phyloP scores from a whole-genome alignment of 1,140 invertebrate species.

The Portunus trituberculatus region DNA sequence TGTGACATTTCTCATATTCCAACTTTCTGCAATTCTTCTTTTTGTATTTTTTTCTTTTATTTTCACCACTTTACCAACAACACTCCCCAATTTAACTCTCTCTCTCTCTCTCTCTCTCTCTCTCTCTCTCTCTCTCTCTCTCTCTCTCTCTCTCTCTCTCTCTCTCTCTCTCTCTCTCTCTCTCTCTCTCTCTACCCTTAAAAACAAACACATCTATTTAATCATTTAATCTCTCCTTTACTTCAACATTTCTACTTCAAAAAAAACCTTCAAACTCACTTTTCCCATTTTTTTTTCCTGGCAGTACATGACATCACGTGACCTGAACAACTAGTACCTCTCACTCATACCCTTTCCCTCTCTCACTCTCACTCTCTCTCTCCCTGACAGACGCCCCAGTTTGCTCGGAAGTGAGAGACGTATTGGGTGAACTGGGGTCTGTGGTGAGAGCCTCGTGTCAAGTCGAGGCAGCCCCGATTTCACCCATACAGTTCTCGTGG shows the following conservation, averaged over 20 bases:
- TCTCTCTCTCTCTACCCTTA: background rate
- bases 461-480: constrained; percentile 67
- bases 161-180: background rate
- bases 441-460: constrained; percentile 65
- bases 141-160: no score
- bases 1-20: background rate
- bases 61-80: background rate
- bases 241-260: no score
- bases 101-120: constrained; percentile 39
- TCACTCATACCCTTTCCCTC: background rate
- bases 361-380: constrained; percentile 18
- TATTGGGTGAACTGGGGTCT: constrained; percentile 74
- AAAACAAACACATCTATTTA: no score
- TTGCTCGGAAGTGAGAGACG: constrained; percentile 59
- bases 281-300: no score
- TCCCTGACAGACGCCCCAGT: constrained; percentile 72
- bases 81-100: background rate
- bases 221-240: no score
- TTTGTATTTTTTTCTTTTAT: background rate
- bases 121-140: background rate
- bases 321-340: background rate
- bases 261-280: no score
- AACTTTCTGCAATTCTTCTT: background rate
- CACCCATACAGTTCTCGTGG: constrained; percentile 76
- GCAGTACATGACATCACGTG: no score